phyloP scores from a whole-genome alignment of 2,888 invertebrate genomes.

The Drosophila hawaiiensis region DNA sequence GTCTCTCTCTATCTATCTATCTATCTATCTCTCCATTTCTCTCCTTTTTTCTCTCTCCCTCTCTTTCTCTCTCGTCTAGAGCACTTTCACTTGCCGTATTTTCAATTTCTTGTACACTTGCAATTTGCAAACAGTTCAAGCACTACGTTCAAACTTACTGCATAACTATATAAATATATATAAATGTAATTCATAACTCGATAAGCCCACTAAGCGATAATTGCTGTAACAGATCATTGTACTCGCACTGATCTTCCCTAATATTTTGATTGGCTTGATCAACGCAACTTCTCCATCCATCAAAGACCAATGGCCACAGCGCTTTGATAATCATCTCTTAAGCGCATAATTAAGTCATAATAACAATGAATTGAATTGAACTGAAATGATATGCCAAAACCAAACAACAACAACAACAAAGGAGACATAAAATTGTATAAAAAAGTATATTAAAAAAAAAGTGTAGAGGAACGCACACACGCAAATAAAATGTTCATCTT shows the following conservation, averaged over 20 bases:
- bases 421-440: conserved; percentile 15
- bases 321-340: conserved; percentile 57
- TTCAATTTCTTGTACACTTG: not conserved
- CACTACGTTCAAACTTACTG: not conserved
- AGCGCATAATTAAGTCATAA: conserved; percentile 81
- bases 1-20: not conserved
- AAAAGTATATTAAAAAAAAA: conserved; percentile 18
- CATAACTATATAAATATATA: not conserved
- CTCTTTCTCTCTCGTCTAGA: not conserved
- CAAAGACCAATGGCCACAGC: conserved; percentile 52
- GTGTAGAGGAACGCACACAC: conserved; percentile 24
- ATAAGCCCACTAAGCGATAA: not conserved
- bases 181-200: not conserved
- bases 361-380: conserved; percentile 46
- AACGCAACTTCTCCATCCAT: conserved; percentile 4
- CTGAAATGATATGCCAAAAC: conserved; percentile 70
- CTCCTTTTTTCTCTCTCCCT: not conserved
- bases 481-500: conserved; percentile 74
- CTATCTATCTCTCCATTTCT: not conserved
- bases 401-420: conserved; percentile 34
- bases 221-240: conserved; percentile 1
- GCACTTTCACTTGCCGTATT: not conserved
- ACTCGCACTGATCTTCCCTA: not conserved
- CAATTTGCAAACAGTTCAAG: conserved; percentile 3
- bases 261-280: conserved; percentile 8